Evolutionary conservation across 2,888 invertebrate species (phyloP).

Genomic region (Brassicogethes aeneus): DNA sequence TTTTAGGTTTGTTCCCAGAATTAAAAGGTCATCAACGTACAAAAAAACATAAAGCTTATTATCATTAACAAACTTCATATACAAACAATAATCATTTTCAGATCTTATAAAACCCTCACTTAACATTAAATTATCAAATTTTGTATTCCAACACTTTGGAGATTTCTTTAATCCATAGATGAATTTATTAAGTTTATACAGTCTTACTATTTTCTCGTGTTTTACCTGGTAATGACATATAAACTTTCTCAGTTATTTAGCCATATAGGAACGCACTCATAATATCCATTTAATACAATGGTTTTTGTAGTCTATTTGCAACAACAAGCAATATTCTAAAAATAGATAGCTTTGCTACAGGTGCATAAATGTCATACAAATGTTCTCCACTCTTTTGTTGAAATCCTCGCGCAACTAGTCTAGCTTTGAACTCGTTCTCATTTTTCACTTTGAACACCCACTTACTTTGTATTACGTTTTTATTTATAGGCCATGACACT

Average conservation of each 20-base stretch:
- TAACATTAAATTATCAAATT: conserved; percentile 13
- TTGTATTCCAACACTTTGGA: conserved; percentile 16
- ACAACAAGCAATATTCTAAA: conserved; percentile 9
- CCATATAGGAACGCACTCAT: conserved; percentile 17
- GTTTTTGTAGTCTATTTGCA: conserved; percentile 3
- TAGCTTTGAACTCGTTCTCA: conserved; percentile 8
- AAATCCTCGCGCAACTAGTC: conserved; percentile 11
- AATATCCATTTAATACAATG: conserved; percentile 16
- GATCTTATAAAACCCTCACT: conserved; percentile 10
- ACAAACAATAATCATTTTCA: conserved; percentile 10
- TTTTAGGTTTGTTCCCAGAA: conserved; percentile 8
- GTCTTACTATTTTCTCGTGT: conserved; percentile 3
- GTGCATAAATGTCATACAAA: conserved; percentile 5
- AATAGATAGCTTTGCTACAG: conserved; percentile 11
- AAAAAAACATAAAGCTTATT: conserved; percentile 7
- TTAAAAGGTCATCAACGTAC: conserved; percentile 15
- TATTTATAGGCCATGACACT: conserved; percentile 8
- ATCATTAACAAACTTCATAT: conserved; percentile 5
- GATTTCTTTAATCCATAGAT: conserved; percentile 17
- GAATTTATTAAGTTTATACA: conserved; percentile 14
- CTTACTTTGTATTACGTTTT: conserved; percentile 13
- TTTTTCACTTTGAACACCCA: conserved; percentile 14
- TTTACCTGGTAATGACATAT: conserved; percentile 8
- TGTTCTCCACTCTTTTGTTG: conserved; percentile 8
- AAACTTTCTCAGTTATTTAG: conserved; percentile 15